A percentile compares a stretch with the other conserved stretches of the same genome.
These are phyloP conservation scores for Tetragonisca angustula DNA, from an alignment of 2,888 invertebrate species.

Conservation along the genomic window DNA sequence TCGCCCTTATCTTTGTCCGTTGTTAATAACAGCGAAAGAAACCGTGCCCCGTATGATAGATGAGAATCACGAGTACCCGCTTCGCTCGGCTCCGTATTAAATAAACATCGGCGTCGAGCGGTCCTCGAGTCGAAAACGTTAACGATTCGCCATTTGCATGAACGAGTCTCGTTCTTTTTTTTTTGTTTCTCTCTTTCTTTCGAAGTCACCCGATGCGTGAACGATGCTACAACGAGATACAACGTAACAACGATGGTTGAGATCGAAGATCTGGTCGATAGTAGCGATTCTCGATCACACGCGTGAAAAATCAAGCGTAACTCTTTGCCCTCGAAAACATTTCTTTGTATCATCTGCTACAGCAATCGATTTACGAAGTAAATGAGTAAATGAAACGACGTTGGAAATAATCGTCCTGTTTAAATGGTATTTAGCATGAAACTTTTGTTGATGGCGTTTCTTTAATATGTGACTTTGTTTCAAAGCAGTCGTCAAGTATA, in stretches of 20 bases:
- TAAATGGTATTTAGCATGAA: no score
- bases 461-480: no score
- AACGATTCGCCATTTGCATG: slow-evolving; percentile 60
- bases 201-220: slow-evolving; percentile 19
- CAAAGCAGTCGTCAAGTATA: no score
- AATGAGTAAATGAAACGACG: no score
- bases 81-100: slow-evolving; percentile 60
- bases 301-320: not conserved
- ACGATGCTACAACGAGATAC: slow-evolving; percentile 45
- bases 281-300: not conserved
- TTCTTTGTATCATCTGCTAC: no score
- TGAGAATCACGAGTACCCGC: slow-evolving; percentile 49
- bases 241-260: not conserved
- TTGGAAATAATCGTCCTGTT: no score
- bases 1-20: slow-evolving; percentile 36
- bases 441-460: no score
- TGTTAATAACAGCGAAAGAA: slow-evolving; percentile 66
- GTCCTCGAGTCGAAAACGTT: slow-evolving; percentile 53
- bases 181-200: not conserved
- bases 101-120: slow-evolving; percentile 63
- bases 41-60: slow-evolving; percentile 48
- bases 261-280: slow-evolving; percentile 17
- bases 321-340: no score
- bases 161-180: not conserved
- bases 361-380: no score